A percentile compares a stretch with the other conserved stretches of the same genome.
These are phyloP conservation scores for Cotesia typhae DNA, from an alignment of 1,140 invertebrate genomes.

Conservation along the genomic window DNA sequence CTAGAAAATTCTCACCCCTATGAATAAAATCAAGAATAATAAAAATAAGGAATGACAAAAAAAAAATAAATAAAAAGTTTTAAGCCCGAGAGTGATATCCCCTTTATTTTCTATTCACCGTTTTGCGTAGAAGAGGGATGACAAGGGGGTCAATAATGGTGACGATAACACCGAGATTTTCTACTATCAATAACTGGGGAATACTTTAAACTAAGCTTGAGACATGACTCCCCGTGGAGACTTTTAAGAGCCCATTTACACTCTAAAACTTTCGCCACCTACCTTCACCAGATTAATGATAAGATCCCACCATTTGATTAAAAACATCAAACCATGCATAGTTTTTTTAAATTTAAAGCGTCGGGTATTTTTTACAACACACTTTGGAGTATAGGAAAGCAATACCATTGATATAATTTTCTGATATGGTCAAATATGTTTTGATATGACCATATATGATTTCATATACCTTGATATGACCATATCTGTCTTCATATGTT, in stretches of 20 bases:
- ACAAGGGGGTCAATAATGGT: constrained; percentile 31
- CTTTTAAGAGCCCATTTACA: constrained; percentile 45
- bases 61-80: background rate
- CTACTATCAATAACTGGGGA: constrained; percentile 50
- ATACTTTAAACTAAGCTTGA: constrained; percentile 64
- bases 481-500: no score
- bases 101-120: constrained; percentile 18
- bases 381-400: no score
- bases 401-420: no score
- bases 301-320: no score
- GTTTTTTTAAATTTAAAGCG: no score
- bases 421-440: no score
- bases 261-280: constrained; percentile 41
- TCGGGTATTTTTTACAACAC: no score
- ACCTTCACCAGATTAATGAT: background rate
- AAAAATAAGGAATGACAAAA: background rate
- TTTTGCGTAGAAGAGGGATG: constrained; percentile 6
- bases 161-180: constrained; percentile 43
- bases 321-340: no score
- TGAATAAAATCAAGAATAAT: background rate
- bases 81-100: background rate
- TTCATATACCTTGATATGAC: no score
- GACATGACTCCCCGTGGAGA: constrained; percentile 58
- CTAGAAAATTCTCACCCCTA: no score
- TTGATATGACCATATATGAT: no score